Evolutionary conservation across 2,113 vertebrate species (phyloP), one percentile per base, ranked within the genome.

Genomic region (Seriola dumerili): DNA sequence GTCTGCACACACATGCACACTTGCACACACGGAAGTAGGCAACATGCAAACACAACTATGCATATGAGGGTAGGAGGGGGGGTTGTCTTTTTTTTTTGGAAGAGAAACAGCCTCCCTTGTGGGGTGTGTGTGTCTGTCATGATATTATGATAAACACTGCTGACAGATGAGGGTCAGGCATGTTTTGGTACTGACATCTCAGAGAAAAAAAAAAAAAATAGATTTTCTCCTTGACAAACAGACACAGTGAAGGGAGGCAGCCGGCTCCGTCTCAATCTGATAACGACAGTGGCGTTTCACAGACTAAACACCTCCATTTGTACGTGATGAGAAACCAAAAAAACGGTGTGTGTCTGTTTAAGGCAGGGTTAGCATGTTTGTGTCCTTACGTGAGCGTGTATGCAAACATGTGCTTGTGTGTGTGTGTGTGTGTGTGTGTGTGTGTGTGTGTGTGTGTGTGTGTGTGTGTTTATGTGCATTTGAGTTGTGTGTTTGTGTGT

Each of bases 111-210:
- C 44, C 23, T 85, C 63, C 48, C 42, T 58, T 69, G 68, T 75
- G 71, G 19, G 63, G 63, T 73, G 73, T 55, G 69, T 72, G 72
- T 84, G 57, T 76, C 19, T 89, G 76, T 75, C 70, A 81, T 86
- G 76, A 83, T 81, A 80, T 88, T 75, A 83, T 73, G 81, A 80
- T 85, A 81, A 91, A 83, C 72, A 59, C 62, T 80, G 82, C 73
- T 88, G 88, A 90, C 88, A 93, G 87, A 88, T 87, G 87, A 88
- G 73, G 88, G 91, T 87, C 91, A 87, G 84, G n/a, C 84, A 72
- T 88, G 72, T 90, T 91, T 88, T 29, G 55, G 58, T 19, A 23
- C 42, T 58, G 76, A 74, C 76, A 64, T 87, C 69, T 83, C n/a
- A 8, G 19, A 21, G 19, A 5, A 2, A 48, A 5, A 17, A 5